Base-by-base conservation (phyloP, 2,888 invertebrate species). In the Drosophila tripunctata region DNA sequence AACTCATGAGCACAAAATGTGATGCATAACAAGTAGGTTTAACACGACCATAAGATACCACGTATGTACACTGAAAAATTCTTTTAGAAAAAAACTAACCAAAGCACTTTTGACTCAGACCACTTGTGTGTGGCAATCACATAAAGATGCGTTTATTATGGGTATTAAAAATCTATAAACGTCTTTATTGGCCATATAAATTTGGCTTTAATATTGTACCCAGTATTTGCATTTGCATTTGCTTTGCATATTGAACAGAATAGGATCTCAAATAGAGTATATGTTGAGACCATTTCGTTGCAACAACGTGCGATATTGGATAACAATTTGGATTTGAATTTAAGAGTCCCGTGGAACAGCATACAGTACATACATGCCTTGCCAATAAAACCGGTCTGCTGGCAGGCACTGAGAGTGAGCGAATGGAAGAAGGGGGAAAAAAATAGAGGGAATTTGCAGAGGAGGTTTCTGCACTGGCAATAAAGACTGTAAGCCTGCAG, bases 401-500 rank as follows among this genome's bases (percentile, higher is more conserved):
- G 21, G 12, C 24, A 38, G 15, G 15, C 50, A 27, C 24, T 24
- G 19, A 8, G 36, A 68, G 41, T 60, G 50, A 64, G 38, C 2
- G 12, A 17, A 44, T 54, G 54, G 52, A 38, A 2, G 12, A 19
- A 12, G 8, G n/a, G 7, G 6, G 17, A 27, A 8, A n/a, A 15
- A 17, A 17, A 17, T 12, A 24, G 10, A 31, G 10, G 19, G 21
- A n/a, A 0, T 5, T n/a, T n/a, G n/a, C n/a, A 2, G 1, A n/a
- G 19, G 1, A 19, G 19, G 40, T 41, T 56, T 12, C 43, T 67
- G 70, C 62, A 75, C 51, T 56, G 43, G 58, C 62, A 75, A 74
- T 70, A 75, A 70, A 54, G 45, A 19, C 55, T 33, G 31, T 51
- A 67, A 67, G 70, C 73, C 67, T 67, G 62, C 70, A 70, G 75